Conservation (phyloP, 2,113 vertebrate genomes). For the Lamprotornis superbus region DNA sequence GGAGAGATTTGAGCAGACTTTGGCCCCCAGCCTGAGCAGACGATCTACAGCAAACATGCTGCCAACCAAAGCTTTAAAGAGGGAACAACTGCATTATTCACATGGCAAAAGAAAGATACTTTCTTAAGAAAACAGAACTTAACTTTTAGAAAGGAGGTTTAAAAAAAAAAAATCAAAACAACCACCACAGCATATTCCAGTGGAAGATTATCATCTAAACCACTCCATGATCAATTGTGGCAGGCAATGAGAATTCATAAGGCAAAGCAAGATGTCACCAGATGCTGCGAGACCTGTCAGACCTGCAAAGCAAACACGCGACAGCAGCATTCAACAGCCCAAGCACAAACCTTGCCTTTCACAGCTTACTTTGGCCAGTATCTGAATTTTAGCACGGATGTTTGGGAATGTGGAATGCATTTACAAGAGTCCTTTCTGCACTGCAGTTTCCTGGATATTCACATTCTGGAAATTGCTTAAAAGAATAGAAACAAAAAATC, state of each 20-base stretch:
- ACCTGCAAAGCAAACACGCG: not conserved
- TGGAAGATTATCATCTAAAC: not conserved
- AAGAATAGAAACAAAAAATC: not conserved
- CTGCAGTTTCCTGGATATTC: conserved; percentile 31
- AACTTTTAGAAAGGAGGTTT: not conserved
- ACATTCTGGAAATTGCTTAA: conserved; percentile 10
- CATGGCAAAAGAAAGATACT: not conserved
- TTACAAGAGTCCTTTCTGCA: not conserved
- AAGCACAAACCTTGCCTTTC: not conserved
- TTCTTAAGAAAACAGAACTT: not conserved
- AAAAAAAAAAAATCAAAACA: not conserved
- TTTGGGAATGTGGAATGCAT: not conserved
- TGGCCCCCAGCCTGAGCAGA: not conserved
- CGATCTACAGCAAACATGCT: not conserved
- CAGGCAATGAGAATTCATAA: not conserved
- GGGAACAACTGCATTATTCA: not conserved
- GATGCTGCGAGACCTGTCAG: not conserved
- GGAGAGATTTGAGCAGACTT: not conserved
- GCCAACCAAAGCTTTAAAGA: not conserved
- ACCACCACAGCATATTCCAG: not conserved
- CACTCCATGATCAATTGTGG: not conserved
- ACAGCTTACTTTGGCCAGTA: not conserved
- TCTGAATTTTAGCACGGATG: not conserved
- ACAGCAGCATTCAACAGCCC: not conserved
- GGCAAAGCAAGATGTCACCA: not conserved